Evolutionary conservation across 2,113 vertebrate genomes (phyloP).

Genomic region (Tauraco erythrolophus): DNA sequence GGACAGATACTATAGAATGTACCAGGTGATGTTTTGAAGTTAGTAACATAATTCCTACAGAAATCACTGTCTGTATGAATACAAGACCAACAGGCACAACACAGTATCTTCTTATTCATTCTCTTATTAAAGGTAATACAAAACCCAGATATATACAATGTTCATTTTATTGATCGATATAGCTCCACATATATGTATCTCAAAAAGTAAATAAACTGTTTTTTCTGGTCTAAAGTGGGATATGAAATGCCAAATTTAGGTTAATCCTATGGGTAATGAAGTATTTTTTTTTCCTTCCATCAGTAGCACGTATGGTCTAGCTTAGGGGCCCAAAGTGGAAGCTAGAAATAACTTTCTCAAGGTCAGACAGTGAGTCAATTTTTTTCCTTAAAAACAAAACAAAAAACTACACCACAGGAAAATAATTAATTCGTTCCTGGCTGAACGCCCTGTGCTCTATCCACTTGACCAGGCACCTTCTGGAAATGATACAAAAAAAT

Average conservation of each 20-base stretch:
- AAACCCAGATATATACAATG: background rate
- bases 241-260: background rate
- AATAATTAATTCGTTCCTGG: background rate
- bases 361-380: background rate
- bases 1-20: background rate
- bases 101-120: background rate
- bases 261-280: background rate
- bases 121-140: background rate
- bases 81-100: background rate
- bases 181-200: background rate
- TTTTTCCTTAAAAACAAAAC: background rate
- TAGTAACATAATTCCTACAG: background rate
- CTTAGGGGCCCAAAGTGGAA: background rate
- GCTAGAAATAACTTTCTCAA: background rate
- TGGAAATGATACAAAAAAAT: background rate
- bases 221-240: background rate
- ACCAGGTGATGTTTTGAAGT: background rate
- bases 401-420: background rate
- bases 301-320: background rate
- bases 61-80: background rate
- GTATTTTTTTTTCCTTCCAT: background rate
- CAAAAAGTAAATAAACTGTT: background rate
- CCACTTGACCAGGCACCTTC: background rate
- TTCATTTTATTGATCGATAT: background rate
- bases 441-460: background rate